These are phyloP conservation scores for Zingel zingel DNA, from an alignment of 2,113 vertebrate genomes.

Conservation along the genomic window DNA sequence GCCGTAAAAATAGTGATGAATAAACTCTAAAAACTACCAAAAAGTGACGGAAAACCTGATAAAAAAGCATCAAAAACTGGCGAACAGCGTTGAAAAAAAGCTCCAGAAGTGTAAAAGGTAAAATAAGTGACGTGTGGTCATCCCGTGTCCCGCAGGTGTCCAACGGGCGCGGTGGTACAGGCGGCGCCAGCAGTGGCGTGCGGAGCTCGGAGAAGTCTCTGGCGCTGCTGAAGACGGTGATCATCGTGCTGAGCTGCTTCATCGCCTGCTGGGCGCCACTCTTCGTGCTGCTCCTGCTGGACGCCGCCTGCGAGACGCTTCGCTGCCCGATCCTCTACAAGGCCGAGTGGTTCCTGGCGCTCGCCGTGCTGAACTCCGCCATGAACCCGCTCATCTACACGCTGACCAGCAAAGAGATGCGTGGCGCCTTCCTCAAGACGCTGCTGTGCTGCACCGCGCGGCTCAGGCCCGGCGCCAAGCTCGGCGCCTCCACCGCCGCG, in stretches of 20 bases:
- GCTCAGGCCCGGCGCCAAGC: slow-evolving; percentile 83
- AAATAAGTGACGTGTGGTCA: too few species aligned
- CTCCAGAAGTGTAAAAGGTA: too few species aligned
- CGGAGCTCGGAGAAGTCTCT: slow-evolving; percentile 96
- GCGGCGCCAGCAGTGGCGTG: slow-evolving; percentile 79
- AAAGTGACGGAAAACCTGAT: too few species aligned
- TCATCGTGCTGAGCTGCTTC: slow-evolving; percentile 97
- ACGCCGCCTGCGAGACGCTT: slow-evolving; percentile 92
- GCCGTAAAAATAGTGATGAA: too few species aligned
- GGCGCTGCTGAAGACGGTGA: slow-evolving; percentile 96
- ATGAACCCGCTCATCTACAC: slow-evolving; percentile 99
- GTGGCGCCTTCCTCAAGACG: slow-evolving; percentile 93
- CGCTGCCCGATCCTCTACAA: slow-evolving; percentile 91
- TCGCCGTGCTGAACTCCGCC: slow-evolving; percentile 96
- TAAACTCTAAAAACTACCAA: too few species aligned
- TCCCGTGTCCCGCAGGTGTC: slow-evolving; percentile 61
- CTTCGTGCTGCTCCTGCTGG: slow-evolving; percentile 95
- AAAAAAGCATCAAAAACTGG: too few species aligned
- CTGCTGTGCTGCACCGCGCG: slow-evolving; percentile 91
- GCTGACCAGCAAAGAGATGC: slow-evolving; percentile 98
- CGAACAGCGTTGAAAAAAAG: accelerated
- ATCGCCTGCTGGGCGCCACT: slow-evolving; percentile 98
- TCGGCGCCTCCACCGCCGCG: slow-evolving; percentile 75
- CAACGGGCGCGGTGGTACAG: slow-evolving; percentile 82
- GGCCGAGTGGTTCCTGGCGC: slow-evolving; percentile 95